phyloP scores from a whole-genome alignment of 2,888 invertebrate genomes.

The Strigamia crassipes region DNA sequence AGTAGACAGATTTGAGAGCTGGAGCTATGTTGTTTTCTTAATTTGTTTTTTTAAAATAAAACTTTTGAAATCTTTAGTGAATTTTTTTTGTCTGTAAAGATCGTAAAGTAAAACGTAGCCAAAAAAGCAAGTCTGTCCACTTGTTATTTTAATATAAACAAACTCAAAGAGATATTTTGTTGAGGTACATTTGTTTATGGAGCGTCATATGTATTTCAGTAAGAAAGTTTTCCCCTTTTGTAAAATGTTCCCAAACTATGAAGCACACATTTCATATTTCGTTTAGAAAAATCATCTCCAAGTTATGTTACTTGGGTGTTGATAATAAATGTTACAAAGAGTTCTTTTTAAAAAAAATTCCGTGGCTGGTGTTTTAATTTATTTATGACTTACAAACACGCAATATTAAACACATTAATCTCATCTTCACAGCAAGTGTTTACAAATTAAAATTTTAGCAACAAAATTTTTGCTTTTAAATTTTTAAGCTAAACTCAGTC shows the following conservation, averaged over 20 bases:
- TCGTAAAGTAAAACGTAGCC: background rate
- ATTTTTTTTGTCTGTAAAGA: background rate
- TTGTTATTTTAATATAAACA: slow-evolving; percentile 36
- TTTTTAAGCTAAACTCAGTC: background rate
- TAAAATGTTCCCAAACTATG: slow-evolving; percentile 17
- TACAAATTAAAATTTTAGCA: too few species aligned
- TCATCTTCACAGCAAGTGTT: background rate
- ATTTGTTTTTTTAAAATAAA: background rate
- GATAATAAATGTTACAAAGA: slow-evolving; percentile 29
- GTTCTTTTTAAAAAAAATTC: slow-evolving; percentile 23
- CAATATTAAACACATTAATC: background rate
- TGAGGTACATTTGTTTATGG: slow-evolving; percentile 6
- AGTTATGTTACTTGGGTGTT: slow-evolving; percentile 22
- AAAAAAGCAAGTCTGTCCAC: slow-evolving; percentile 7
- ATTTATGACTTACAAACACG: background rate
- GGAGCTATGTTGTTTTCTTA: background rate
- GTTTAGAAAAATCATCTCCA: slow-evolving; percentile 5
- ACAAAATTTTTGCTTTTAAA: too few species aligned
- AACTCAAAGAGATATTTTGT: slow-evolving; percentile 12
- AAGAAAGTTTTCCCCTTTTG: slow-evolving; percentile 19
- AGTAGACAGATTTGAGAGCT: background rate
- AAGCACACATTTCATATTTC: slow-evolving; percentile 32
- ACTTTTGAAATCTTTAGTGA: background rate
- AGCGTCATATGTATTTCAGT: background rate
- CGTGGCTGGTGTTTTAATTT: background rate